phyloP scores from a whole-genome alignment of 2,888 invertebrate genomes.

The Protonemura montana region DNA sequence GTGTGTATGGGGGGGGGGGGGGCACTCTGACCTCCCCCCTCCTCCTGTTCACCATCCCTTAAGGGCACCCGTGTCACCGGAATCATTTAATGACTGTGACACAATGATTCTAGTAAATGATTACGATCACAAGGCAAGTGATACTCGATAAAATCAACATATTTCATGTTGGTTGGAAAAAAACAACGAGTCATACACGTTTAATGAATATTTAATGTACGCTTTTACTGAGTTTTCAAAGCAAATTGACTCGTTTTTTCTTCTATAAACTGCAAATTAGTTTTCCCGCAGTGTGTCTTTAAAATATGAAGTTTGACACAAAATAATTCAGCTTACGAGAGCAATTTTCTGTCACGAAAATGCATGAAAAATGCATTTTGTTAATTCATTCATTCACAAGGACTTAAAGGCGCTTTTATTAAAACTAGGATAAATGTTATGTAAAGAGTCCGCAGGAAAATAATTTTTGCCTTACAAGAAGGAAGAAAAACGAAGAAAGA shows the following conservation, averaged over 20 bases:
- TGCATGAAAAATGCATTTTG: no score
- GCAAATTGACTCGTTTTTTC: background rate
- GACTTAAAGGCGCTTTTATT: no score
- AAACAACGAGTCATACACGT: background rate
- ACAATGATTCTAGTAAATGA: slow-evolving; percentile 3
- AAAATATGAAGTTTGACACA: background rate
- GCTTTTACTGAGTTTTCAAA: background rate
- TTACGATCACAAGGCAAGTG: background rate
- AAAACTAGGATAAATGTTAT: no score
- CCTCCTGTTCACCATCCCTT: no score
- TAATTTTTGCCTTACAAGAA: no score
- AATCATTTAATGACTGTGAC: slow-evolving; percentile 5
- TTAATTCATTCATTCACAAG: no score
- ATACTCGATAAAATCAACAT: background rate
- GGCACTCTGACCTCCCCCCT: background rate
- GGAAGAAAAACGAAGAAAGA: no score
- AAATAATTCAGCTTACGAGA: no score
- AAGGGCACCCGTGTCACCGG: background rate
- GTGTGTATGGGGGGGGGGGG: background rate
- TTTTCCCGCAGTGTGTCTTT: background rate
- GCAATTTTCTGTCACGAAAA: no score
- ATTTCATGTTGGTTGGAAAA: background rate
- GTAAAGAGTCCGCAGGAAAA: no score
- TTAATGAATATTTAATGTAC: background rate
- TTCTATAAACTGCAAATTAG: background rate